Percentiles rank a stretch among this genome's conserved stretches.
These are phyloP conservation scores for Palythoa caribaeorum DNA, from an alignment of 92 coral and sea anemone genomes.

Conservation along the genomic window DNA sequence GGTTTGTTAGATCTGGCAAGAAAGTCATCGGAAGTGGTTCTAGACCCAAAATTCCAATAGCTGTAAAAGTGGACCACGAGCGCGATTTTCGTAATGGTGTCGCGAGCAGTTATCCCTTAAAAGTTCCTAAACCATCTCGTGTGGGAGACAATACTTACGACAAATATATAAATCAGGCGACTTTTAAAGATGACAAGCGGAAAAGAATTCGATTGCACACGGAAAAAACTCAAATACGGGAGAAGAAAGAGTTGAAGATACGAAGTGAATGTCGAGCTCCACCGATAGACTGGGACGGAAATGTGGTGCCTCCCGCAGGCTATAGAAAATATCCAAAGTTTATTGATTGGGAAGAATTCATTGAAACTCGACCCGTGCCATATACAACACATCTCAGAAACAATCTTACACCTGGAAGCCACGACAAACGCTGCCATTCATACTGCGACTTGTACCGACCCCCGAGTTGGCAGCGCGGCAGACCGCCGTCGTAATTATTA, in stretches of 20 bases:
- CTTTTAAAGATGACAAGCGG: conserved; percentile 60
- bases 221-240: conserved; percentile 51
- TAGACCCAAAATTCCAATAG: conserved; percentile 10
- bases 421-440: background rate
- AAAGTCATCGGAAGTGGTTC: conserved; percentile 49
- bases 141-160: conserved; percentile 76
- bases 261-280: conserved; percentile 89
- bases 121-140: conserved; percentile 78
- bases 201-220: conserved; percentile 66
- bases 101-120: conserved; percentile 80
- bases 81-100: conserved; percentile 47
- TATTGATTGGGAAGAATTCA: background rate
- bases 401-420: background rate
- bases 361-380: conserved; percentile 46
- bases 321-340: conserved; percentile 63
- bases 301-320: conserved; percentile 71
- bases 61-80: conserved; percentile 26
- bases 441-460: background rate
- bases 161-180: conserved; percentile 74
- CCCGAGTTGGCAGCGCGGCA: background rate
- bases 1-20: conserved; percentile 80
- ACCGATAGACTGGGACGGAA: conserved; percentile 82
- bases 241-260: conserved; percentile 55
- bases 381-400: conserved; percentile 5
- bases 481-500: background rate